A percentile compares a stretch with the other conserved stretches of the same genome.
Evolutionary conservation across 2,113 vertebrate species (phyloP).

Genomic region (Solenodon paradoxus): DNA sequence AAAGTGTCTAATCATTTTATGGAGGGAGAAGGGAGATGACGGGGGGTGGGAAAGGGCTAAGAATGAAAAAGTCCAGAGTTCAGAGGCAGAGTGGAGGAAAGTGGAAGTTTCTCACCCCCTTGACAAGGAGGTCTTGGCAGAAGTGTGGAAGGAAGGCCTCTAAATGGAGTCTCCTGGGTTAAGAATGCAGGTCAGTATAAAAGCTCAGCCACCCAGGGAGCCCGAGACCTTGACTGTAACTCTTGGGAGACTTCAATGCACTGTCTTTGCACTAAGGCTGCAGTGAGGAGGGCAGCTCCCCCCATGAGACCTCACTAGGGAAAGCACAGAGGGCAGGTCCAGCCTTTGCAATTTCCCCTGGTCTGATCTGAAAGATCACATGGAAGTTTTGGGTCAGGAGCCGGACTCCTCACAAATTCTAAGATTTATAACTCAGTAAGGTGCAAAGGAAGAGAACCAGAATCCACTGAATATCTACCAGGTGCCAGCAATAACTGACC

Average conservation of each 20-base stretch:
- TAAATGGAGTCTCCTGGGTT: not conserved
- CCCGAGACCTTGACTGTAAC: not conserved
- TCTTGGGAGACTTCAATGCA: not conserved
- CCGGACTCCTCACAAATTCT: not conserved
- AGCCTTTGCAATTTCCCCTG: not conserved
- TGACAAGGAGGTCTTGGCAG: not conserved
- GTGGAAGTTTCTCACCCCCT: not conserved
- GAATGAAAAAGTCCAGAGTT: not conserved
- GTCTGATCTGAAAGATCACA: not conserved
- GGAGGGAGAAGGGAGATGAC: too few species aligned
- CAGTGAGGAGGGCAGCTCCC: not conserved
- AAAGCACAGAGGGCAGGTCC: not conserved
- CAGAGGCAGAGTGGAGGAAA: not conserved
- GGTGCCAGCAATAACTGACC: not conserved
- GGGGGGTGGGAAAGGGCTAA: not conserved
- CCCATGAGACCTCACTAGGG: rapidly evolving
- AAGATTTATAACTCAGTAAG: not conserved
- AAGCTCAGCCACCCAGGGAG: not conserved
- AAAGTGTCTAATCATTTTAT: not conserved
- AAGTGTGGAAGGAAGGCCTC: not conserved
- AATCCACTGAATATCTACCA: not conserved
- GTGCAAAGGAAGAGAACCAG: not conserved
- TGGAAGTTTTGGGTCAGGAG: not conserved
- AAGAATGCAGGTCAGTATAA: too few species aligned
- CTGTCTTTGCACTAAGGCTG: not conserved